Evolutionary conservation across 1,140 invertebrate species (phyloP).

Genomic region (Drosophila subpulchrella): DNA sequence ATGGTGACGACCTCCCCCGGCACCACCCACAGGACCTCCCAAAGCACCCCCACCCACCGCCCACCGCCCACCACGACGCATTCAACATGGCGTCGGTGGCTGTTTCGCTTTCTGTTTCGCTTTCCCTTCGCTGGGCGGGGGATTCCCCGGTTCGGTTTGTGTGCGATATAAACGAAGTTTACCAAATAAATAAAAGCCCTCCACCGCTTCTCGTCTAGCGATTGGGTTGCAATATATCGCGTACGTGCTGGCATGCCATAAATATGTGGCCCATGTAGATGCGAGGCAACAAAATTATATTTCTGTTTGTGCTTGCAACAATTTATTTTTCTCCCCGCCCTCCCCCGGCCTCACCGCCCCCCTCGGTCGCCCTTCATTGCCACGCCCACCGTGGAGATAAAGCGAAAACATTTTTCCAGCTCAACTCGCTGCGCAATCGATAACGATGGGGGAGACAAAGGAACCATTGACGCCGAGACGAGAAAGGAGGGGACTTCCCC

Average conservation of each 20-base stretch:
- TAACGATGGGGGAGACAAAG: conserved; percentile 34
- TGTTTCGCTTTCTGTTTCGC: conserved; percentile 57
- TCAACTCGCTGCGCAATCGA: conserved; percentile 43
- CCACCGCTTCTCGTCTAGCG: conserved; percentile 19
- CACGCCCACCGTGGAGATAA: conserved; percentile 17
- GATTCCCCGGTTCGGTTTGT: conserved; percentile 25
- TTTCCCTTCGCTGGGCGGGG: conserved; percentile 26
- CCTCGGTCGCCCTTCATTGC: neutral
- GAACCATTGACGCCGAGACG: conserved; percentile 17
- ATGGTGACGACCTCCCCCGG: conserved; percentile 45
- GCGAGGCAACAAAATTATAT: conserved; percentile 77
- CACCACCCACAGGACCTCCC: conserved; percentile 4
- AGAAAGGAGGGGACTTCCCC: neutral
- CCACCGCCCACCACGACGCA: conserved; percentile 39
- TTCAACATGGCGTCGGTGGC: conserved; percentile 70
- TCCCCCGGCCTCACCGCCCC: conserved; percentile 7
- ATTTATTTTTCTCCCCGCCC: conserved; percentile 61
- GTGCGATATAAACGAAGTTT: conserved; percentile 77
- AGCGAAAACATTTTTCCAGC: conserved; percentile 59
- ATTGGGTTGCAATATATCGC: conserved; percentile 82
- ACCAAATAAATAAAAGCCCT: conserved; percentile 74
- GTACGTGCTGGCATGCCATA: conserved; percentile 83
- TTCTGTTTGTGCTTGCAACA: conserved; percentile 82
- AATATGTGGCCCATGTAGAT: conserved; percentile 68
- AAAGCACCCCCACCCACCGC: conserved; percentile 8